These are phyloP conservation scores for Rotaria sp. DNA, from an alignment of 2,888 invertebrate species.

Conservation along the genomic window DNA sequence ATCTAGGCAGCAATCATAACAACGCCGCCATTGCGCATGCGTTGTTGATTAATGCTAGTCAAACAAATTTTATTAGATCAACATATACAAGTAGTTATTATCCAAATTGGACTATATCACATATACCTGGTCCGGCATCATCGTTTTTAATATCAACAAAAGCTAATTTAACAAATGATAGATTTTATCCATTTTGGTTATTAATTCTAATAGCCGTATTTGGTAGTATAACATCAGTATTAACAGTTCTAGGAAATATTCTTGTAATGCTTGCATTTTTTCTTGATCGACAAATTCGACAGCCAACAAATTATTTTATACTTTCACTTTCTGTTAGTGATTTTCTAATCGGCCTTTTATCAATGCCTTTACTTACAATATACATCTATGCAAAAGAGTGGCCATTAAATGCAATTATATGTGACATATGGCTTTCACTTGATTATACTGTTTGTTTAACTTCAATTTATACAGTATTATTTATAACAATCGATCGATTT, in stretches of 20 bases:
- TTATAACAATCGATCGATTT: constrained; percentile 95
- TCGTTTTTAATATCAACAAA: background rate
- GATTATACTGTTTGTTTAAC: constrained; percentile 98
- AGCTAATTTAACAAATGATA: background rate
- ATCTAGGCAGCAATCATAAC: background rate
- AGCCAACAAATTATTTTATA: constrained; percentile 98
- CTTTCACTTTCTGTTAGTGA: constrained; percentile 94
- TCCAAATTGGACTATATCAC: background rate
- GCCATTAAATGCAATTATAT: constrained; percentile 87
- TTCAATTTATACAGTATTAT: constrained; percentile 94
- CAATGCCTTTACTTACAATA: constrained; percentile 96
- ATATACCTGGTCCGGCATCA: background rate
- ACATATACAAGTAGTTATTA: background rate
- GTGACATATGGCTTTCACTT: constrained; percentile 94
- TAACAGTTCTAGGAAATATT: constrained; percentile 69
- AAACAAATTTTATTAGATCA: background rate
- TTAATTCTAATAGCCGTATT: background rate
- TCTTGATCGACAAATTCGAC: constrained; percentile 77
- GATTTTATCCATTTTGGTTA: background rate
- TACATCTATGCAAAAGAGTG: constrained; percentile 84
- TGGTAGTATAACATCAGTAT: constrained; percentile 27
- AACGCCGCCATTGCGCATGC: background rate
- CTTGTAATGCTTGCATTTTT: constrained; percentile 87
- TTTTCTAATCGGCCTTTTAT: constrained; percentile 89
- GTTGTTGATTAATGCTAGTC: background rate